Evolutionary conservation across 1,140 invertebrate genomes (phyloP).

Genomic region (Brachionus paranguensis): DNA sequence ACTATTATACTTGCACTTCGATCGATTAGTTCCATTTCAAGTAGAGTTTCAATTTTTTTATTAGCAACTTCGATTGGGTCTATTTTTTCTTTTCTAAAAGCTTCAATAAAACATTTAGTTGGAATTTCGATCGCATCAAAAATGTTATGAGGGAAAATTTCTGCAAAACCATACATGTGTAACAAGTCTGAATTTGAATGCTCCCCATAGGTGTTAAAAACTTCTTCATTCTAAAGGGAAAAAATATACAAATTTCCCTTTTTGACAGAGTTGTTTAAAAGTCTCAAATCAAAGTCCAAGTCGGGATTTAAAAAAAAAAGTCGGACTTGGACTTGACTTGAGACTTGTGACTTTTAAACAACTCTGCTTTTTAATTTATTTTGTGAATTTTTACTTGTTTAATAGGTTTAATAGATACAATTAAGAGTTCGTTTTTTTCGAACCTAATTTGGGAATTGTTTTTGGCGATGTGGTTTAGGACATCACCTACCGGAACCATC

Average conservation of each 20-base stretch:
- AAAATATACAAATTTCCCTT: too few relatives aligned
- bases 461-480: slow-evolving; percentile 54
- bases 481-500: slow-evolving; percentile 56
- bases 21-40: slow-evolving; percentile 23
- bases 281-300: too few relatives aligned
- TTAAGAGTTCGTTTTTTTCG: slow-evolving; percentile 49
- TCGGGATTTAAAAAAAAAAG: too few relatives aligned
- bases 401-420: slow-evolving; percentile 50
- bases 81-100: slow-evolving; percentile 9
- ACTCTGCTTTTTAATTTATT: not conserved
- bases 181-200: slow-evolving; percentile 51
- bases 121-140: slow-evolving; percentile 48
- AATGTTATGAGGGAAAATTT: slow-evolving; percentile 48
- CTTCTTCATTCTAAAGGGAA: slow-evolving; percentile 50
- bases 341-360: too few relatives aligned
- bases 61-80: slow-evolving; percentile 6
- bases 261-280: too few relatives aligned
- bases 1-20: slow-evolving; percentile 9
- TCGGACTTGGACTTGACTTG: too few relatives aligned
- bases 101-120: slow-evolving; percentile 35
- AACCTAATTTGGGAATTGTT: slow-evolving; percentile 54
- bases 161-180: slow-evolving; percentile 57
- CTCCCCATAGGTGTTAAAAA: slow-evolving; percentile 56
- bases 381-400: slow-evolving; percentile 45
- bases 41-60: slow-evolving; percentile 6